phyloP scores from a whole-genome alignment of 2,113 vertebrate species.

The Equus quagga region DNA sequence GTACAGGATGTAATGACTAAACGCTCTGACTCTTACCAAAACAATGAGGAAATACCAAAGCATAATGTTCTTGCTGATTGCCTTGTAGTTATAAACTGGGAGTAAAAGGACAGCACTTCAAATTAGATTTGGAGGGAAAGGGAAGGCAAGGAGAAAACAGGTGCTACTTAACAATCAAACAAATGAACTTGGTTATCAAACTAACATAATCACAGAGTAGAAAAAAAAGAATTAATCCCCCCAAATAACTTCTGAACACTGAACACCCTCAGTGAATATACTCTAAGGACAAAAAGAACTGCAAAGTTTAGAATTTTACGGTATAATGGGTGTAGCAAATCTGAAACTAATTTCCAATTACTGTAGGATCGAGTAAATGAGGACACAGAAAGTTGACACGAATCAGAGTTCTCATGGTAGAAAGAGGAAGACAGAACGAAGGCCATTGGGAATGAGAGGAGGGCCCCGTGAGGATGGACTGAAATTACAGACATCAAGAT shows the following conservation, averaged over 20 bases:
- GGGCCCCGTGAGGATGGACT: background rate
- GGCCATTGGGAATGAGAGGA: background rate
- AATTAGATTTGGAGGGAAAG: background rate
- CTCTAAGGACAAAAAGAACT: background rate
- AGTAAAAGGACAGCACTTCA: background rate
- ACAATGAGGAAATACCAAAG: background rate
- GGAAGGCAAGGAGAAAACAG: background rate
- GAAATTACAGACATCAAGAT: background rate
- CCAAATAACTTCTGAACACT: background rate
- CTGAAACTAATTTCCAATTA: background rate
- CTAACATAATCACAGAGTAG: background rate
- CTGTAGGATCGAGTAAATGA: background rate
- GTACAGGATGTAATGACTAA: background rate
- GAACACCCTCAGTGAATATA: background rate
- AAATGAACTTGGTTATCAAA: background rate
- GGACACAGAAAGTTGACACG: background rate
- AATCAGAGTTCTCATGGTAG: background rate
- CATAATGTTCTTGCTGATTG: background rate
- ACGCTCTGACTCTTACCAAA: background rate
- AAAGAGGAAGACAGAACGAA: background rate
- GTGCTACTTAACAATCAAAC: background rate
- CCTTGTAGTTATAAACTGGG: background rate
- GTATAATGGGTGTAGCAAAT: background rate
- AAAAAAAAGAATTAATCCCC: background rate
- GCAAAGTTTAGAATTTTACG: background rate